These are phyloP conservation scores for Gallinago stenura DNA, from an alignment of 2,797 vertebrate genomes.

Conservation along the genomic window DNA sequence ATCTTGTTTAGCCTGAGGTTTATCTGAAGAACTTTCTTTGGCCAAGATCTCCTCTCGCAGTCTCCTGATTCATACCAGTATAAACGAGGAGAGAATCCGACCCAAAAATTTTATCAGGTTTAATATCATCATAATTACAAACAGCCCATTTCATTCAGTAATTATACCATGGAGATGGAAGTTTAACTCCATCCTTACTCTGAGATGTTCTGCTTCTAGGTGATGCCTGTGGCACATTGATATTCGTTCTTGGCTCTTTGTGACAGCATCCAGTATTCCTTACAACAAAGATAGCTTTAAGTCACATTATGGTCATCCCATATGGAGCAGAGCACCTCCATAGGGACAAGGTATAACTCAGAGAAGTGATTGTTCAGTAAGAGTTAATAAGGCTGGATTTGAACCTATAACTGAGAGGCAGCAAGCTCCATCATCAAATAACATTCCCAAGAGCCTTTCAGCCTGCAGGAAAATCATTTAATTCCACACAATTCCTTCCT, in stretches of 20 bases:
- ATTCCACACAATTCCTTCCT: not conserved
- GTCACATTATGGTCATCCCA: not conserved
- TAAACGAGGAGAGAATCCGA: conserved; percentile 24
- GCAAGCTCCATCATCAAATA: not conserved
- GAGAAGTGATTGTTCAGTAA: not conserved
- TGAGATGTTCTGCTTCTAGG: not conserved
- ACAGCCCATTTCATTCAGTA: conserved; percentile 14
- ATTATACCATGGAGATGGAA: not conserved
- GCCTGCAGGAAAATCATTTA: not conserved
- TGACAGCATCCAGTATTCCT: not conserved
- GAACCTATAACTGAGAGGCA: not conserved
- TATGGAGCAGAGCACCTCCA: not conserved
- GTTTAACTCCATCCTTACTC: conserved; percentile 38
- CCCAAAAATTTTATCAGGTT: conserved; percentile 56
- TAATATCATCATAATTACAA: conserved; percentile 55
- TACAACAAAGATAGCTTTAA: not conserved
- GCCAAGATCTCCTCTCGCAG: conserved; percentile 36
- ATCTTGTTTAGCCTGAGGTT: conserved; percentile 61
- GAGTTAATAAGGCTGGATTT: not conserved
- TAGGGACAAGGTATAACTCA: not conserved
- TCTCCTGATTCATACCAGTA: conserved; percentile 19
- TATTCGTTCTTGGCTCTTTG: not conserved
- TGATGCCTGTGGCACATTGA: not conserved
- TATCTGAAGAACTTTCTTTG: conserved; percentile 31
- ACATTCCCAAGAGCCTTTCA: not conserved